Base-by-base conservation (phyloP, 2,797 vertebrate species). In the Gila robusta region DNA sequence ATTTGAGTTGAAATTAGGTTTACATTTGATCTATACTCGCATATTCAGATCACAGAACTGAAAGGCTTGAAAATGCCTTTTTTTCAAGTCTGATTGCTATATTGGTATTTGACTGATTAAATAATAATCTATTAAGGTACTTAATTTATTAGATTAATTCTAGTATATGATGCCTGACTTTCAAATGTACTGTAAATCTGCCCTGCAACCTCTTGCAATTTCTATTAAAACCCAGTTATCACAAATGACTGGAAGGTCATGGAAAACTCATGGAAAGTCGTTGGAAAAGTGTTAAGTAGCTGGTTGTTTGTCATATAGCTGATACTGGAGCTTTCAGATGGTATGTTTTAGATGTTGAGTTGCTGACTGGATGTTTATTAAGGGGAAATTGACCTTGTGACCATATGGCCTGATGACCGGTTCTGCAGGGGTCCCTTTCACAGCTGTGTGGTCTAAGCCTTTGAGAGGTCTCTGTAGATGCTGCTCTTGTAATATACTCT, bases 361-460 rank as follows among this genome's bases (percentile, higher is more conserved):
- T 84, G 73, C 47, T 78, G 73, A 78, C 83, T 79, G 64, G n/a
- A 41, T 8, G 37, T 47, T 39, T 79, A 17, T 79, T 35, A 47
- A 11, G 39, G 37, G 52, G 52, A 47, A 85, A 35, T 14, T 70
- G 83, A 79, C 74, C 74, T 62, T 79, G 49, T 71, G 52, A 79
- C 76, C 76, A 28, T 64, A 59, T 85, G 66, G 49, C 83, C 76
- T 32, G 28, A 69, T 71, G 76, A 47, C 66, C 26, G 0, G 2
- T 77, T 52, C 72, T 47, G 76, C 52, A 62, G 52, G 49, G 49
- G 39, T 79, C 26, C 37, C 14, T 7, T 56, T 14, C 37, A 62
- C 83, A 56, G 37, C 37, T 85, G 76, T 79, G 83, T 79, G 66
- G 76, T 79, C 76, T 79, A 47, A 71, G 76, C 26, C 76, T 79